phyloP scores from a whole-genome alignment of 2,888 invertebrate species.

The Dolomedes plantarius region DNA sequence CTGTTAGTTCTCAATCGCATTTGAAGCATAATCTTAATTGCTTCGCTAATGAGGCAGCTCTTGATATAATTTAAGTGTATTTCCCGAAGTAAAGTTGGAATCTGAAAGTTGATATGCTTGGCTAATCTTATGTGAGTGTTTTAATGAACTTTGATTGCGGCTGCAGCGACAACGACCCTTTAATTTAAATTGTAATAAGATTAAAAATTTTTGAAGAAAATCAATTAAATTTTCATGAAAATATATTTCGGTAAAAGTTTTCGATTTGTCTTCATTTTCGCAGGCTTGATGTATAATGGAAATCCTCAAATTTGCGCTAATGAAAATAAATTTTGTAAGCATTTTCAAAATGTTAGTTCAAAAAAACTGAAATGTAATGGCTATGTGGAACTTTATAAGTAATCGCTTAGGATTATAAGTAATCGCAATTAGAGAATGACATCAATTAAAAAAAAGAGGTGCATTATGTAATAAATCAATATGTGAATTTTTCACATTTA shows the following conservation, averaged over 20 bases:
- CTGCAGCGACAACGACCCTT: neutral
- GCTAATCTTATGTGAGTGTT: neutral
- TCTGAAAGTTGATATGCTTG: neutral
- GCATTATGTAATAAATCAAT: no score
- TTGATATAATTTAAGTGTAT: neutral
- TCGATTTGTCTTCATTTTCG: neutral
- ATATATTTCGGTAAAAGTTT: neutral
- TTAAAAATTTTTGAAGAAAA: constrained; percentile 8
- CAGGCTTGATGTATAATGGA: neutral
- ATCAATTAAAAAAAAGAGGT: no score
- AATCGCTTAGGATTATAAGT: no score
- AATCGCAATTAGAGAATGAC: no score
- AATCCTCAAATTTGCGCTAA: neutral
- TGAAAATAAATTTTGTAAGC: neutral
- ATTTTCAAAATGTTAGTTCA: neutral
- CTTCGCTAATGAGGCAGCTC: neutral
- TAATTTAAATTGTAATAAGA: constrained; percentile 1
- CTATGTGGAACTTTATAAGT: no score
- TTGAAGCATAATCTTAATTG: neutral
- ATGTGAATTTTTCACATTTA: no score
- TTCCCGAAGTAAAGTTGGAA: neutral
- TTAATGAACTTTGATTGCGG: neutral
- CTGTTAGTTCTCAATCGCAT: neutral
- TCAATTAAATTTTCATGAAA: constrained; percentile 10
- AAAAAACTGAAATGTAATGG: no score